Conservation (phyloP, 37 sponge, comb jelly and placozoan genomes). For the Cliona cf. orientalis region DNA sequence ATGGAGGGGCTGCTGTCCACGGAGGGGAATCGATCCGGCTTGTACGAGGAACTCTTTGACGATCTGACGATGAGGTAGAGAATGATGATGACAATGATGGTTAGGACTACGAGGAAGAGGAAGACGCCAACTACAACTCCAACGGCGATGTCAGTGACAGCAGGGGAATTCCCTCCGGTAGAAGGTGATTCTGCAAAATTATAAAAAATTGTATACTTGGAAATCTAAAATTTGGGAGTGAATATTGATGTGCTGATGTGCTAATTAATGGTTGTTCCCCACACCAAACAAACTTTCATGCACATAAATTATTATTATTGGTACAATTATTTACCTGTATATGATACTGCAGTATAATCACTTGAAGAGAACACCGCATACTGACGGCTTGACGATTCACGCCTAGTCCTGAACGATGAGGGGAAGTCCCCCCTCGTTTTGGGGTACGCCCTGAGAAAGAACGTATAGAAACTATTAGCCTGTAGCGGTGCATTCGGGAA, state of each 20-base stretch:
- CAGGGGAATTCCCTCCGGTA: too few relatives aligned
- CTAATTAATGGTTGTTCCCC: too few relatives aligned
- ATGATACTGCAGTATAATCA: background rate
- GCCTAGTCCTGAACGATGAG: background rate
- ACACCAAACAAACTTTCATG: background rate
- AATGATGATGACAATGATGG: background rate
- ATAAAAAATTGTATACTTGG: too few relatives aligned
- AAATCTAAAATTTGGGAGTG: too few relatives aligned
- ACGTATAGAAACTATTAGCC: background rate
- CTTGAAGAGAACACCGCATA: slow-evolving; percentile 28
- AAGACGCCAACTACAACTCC: background rate
- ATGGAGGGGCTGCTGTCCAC: background rate
- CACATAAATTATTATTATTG: slow-evolving; percentile 4
- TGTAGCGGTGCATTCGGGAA: background rate
- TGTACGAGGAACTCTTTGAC: background rate
- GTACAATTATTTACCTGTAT: slow-evolving; percentile 1
- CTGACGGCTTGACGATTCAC: slow-evolving; percentile 3
- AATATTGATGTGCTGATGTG: too few relatives aligned
- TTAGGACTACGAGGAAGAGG: background rate
- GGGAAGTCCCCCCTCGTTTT: background rate
- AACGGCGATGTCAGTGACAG: background rate
- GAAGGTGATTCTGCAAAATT: too few relatives aligned
- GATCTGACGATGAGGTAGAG: background rate
- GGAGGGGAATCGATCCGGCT: background rate
- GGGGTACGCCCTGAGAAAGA: slow-evolving; percentile 40